Evolutionary conservation across 53 echinoderm and acorn worm genomes (phyloP).

Genomic region (Glandiceps talaboti): DNA sequence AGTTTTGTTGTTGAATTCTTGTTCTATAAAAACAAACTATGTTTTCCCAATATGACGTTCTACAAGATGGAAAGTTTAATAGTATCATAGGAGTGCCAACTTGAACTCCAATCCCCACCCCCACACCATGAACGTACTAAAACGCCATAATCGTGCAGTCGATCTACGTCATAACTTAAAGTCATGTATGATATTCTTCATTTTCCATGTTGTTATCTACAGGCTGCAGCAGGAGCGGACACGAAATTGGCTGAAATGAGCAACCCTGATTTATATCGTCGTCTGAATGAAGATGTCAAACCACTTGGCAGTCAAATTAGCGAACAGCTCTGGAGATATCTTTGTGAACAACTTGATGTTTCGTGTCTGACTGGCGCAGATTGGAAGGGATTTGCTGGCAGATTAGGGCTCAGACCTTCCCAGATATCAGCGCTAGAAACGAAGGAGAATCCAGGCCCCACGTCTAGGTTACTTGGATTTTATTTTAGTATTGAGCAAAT

Average conservation of each 20-base stretch:
- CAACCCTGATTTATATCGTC: background rate
- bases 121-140: too few species aligned
- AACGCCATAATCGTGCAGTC: too few species aligned
- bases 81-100: too few species aligned
- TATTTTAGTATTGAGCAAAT: background rate
- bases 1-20: too few species aligned
- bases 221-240: too few species aligned
- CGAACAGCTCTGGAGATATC: background rate
- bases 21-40: too few species aligned
- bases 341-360: background rate
- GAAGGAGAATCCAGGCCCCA: background rate
- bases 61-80: too few species aligned
- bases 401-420: background rate
- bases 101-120: too few species aligned
- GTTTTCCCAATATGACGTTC: too few species aligned
- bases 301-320: background rate
- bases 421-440: background rate
- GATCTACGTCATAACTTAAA: too few species aligned
- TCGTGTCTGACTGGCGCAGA: background rate
- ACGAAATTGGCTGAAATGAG: background rate
- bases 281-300: background rate
- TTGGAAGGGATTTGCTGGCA: background rate
- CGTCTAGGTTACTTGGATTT: background rate
- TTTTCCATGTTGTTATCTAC: too few species aligned
- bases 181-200: too few species aligned